Evolutionary conservation across 37 sponge, comb jelly and placozoan species (phyloP).

Genomic region (Axinella damicornis): DNA sequence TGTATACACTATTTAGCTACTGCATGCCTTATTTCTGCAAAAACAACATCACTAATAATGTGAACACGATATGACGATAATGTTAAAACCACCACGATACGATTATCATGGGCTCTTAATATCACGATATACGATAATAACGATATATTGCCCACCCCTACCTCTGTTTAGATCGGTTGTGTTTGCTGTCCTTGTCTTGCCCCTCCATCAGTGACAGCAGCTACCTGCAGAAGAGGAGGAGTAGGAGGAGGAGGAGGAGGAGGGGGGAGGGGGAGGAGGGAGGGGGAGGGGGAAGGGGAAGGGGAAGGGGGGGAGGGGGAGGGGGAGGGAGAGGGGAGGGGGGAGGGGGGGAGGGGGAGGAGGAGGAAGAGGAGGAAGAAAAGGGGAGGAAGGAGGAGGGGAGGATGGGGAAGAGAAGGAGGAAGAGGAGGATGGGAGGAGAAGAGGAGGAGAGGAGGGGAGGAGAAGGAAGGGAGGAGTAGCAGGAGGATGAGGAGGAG

Average conservation of each 20-base stretch:
- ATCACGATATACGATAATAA: too few species aligned
- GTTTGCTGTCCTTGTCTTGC: neutral
- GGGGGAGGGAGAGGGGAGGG: neutral
- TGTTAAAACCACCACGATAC: too few species aligned
- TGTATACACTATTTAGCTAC: too few species aligned
- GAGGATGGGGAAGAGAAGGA: neutral
- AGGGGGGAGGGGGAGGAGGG: neutral
- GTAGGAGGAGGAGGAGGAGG: neutral
- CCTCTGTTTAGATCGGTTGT: conserved; percentile 1
- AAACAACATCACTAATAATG: too few species aligned
- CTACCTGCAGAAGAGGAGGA: neutral
- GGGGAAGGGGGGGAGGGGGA: neutral
- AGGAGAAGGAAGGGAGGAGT: neutral
- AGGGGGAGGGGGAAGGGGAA: neutral
- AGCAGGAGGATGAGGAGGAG: neutral
- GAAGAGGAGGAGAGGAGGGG: neutral
- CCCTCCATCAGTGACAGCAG: too few species aligned
- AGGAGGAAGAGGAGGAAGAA: neutral
- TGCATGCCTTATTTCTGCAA: too few species aligned
- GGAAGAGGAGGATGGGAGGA: neutral
- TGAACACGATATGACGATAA: too few species aligned
- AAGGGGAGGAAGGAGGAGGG: neutral
- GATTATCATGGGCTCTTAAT: too few species aligned
- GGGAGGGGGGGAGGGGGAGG: neutral
- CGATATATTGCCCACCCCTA: neutral